Base-by-base conservation (phyloP, 1,140 invertebrate genomes). In the Agrypnia vestita region DNA sequence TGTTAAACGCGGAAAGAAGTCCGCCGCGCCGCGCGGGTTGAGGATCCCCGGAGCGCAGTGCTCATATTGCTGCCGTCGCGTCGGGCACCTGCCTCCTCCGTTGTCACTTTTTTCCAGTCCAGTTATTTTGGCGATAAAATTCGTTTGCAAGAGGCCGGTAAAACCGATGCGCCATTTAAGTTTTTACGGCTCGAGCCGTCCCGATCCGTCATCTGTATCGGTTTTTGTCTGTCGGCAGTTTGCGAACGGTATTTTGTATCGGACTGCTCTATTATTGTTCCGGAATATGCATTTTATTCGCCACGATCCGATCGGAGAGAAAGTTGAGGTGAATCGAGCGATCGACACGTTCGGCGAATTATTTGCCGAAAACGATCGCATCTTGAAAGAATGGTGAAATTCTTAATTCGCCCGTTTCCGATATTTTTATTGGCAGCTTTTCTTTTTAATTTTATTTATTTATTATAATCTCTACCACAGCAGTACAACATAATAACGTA, bases 91-190 rank as follows among this genome's bases (percentile, higher is more conserved):
- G 73, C 55, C 53, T 76, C 49, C 15, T 76, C 44, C 75, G 61
- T 59, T 78, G 76, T 72, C 64, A 72, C 64, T 59, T 10, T 71
- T 78, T 78, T 78, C 47, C 64, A 71, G 62, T 78, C 51, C 76
- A 78, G 76, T 78, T 78, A 78, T 78, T 78, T 78, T 71, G 53
- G 64, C 67, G 64, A 78, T 78, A 56, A 72, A 78, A 35, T 43
- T 71, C 59, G 17, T 21, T n/a, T 35, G 21, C 19, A 51, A 11
- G 44, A n/a, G 47, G 19, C 44, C 49, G 44, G 12, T 49, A 71
- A 8, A 71, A 25, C 49, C 67, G 25, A 71, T 71, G 8, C 47
- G 47, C 67, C 17, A 13, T 49, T 71, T 53, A 3, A 21, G 3
- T 49, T 51, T 51, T 51, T 43, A 55, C 43, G 25, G 72, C 51